phyloP scores from a whole-genome alignment of 2,113 vertebrate species.

The Campylomormyrus tamandua region DNA sequence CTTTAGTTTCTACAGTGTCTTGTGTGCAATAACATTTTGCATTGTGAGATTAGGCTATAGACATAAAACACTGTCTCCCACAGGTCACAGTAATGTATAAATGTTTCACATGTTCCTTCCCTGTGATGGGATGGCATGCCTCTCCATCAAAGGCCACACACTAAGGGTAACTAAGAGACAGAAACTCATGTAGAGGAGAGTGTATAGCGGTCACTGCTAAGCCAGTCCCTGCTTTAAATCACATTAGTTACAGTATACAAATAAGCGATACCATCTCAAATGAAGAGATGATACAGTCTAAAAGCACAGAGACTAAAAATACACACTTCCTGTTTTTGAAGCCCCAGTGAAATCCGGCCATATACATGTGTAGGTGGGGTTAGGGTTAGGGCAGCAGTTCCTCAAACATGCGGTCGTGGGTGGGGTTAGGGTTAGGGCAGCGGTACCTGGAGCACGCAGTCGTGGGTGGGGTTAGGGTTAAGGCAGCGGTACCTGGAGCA shows the following conservation, averaged over 20 bases:
- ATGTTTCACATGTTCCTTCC: not conserved
- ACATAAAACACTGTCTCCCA: not conserved
- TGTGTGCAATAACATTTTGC: not conserved
- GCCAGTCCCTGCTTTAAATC: not conserved
- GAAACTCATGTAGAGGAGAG: not conserved
- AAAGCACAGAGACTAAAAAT: not conserved
- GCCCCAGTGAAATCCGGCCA: not conserved
- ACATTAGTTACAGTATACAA: not conserved
- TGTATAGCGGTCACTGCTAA: not conserved
- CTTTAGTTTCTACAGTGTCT: not conserved
- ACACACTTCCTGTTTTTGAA: not conserved
- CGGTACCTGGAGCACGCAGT: not conserved
- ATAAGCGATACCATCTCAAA: not conserved
- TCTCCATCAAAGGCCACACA: not conserved
- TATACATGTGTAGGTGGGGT: not conserved
- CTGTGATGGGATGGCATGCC: not conserved
- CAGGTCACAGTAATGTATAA: not conserved
- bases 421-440: too few species aligned
- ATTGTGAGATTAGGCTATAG: not conserved
- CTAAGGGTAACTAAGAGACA: not conserved
- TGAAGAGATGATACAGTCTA: not conserved
- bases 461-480: not conserved
- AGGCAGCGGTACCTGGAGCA: conserved; percentile 73
- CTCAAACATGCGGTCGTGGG: not conserved
- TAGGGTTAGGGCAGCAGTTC: not conserved